A percentile compares a stretch with the other conserved stretches of the same genome.
Evolutionary conservation across 2,113 vertebrate genomes (phyloP).

Genomic region (Ursus arctos): DNA sequence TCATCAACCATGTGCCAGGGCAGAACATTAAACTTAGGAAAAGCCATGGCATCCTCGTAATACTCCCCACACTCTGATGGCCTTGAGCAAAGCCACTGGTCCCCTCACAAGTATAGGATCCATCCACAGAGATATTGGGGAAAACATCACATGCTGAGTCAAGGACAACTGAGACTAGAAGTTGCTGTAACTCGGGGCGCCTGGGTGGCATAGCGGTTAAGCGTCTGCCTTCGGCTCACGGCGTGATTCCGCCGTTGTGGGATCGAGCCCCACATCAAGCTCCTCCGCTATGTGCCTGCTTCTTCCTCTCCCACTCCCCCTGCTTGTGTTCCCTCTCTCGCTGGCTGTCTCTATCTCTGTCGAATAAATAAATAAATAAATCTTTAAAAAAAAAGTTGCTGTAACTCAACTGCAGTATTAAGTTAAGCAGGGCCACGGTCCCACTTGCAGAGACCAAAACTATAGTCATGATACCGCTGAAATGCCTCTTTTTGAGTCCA

Average conservation of each 20-base stretch:
- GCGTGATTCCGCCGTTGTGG: too few relatives aligned
- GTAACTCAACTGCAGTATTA: slow-evolving; percentile 61
- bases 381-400: neutral
- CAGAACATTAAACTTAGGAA: neutral
- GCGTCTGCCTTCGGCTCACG: too few relatives aligned
- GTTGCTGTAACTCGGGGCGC: slow-evolving; percentile 67
- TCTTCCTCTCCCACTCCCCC: too few relatives aligned
- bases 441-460: slow-evolving; percentile 86
- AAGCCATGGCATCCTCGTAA: neutral
- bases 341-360: too few relatives aligned
- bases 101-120: slow-evolving; percentile 87
- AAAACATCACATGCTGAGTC: slow-evolving; percentile 90
- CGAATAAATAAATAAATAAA: too few relatives aligned
- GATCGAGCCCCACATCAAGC: too few relatives aligned
- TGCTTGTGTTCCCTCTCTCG: too few relatives aligned
- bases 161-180: slow-evolving; percentile 90
- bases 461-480: slow-evolving; percentile 90
- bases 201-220: too few relatives aligned
- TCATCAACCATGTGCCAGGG: neutral
- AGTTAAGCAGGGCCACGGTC: neutral
- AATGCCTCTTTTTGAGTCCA: neutral
- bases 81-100: neutral
- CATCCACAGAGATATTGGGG: slow-evolving; percentile 89
- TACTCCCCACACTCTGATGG: neutral
- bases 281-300: too few relatives aligned